Percentiles rank a stretch among this genome's conserved stretches.
phyloP scores from a whole-genome alignment of 2,888 invertebrate species.

The Polydrusus pterygomalis region DNA sequence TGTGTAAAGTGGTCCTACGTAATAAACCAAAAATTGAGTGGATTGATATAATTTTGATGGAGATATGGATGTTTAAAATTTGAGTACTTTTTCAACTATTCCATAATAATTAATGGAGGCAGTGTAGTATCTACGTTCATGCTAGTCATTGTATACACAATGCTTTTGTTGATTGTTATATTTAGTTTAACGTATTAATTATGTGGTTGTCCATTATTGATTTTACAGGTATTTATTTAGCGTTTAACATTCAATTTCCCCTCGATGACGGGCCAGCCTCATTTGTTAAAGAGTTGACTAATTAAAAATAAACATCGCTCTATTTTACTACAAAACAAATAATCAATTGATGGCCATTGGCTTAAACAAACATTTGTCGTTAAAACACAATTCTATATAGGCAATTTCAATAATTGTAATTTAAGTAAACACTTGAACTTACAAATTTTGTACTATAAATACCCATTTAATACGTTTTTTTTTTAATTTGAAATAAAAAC shows the following conservation, averaged over 20 bases:
- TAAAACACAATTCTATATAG: constrained; percentile 30
- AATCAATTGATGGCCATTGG: constrained; percentile 10
- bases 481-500: constrained; percentile 7
- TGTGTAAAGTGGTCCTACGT: no score
- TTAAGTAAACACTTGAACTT: constrained; percentile 19
- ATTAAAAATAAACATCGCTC: constrained; percentile 37
- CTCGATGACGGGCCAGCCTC: not conserved
- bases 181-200: not conserved
- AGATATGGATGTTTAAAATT: no score
- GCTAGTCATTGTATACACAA: not conserved
- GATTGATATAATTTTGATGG: no score
- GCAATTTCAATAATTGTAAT: constrained; percentile 37
- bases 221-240: constrained; percentile 13
- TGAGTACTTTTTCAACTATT: no score
- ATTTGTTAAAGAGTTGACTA: constrained; percentile 28
- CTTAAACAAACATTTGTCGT: constrained; percentile 31
- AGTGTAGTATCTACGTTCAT: no score
- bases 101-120: no score
- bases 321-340: constrained; percentile 33
- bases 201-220: not conserved
- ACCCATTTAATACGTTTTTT: not conserved
- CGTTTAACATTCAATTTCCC: constrained; percentile 6
- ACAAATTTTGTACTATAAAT: constrained; percentile 23
- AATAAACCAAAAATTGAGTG: no score
- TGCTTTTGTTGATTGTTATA: constrained; percentile 1